Evolutionary conservation across 2,888 invertebrate genomes (phyloP), one percentile per base, ranked within the genome.

Genomic region (Drosophila meridiana): DNA sequence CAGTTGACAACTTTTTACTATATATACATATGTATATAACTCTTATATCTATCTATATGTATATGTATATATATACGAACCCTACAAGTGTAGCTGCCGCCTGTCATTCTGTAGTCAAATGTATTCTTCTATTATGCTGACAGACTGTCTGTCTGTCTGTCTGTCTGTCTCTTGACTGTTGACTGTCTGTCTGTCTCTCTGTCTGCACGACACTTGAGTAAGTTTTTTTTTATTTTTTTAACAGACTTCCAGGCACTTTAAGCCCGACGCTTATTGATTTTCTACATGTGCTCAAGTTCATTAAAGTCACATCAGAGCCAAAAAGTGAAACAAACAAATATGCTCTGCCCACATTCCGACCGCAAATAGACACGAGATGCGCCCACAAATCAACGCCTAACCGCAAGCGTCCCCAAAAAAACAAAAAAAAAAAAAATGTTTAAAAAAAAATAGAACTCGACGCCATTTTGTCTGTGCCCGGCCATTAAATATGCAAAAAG

Each of bases 301-400:
- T 88, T 88, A 87, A 86, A 88, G 87, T 81, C 87, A 82, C 89
- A 88, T 88, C 80, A 84, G 76, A 59, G 50, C 64, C 56, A 2
- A 40, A 40, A 47, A 68, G 55, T 28, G 32, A 63, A 60, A 65
- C 42, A 59, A 52, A 57, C 57, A 78, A 76, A 78, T 75, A 67
- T 75, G 32, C 71, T 11, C 45, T 65, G 60, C 56, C 77, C 74
- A 68, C 77, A 77, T 69, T 61, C 62, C 73, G 63, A 84, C 87
- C 87, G 60, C 87, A 88, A 88, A 88, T 88, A 88, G 77, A 88
- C 86, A 88, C 80, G 73, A 73, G 67, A 76, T 69, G 78, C 78
- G 83, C 85, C 87, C 85, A 85, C 86, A 86, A 87, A 86, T 88
- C 86, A 85, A 84, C 86, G 85, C 85, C 88, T 87, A 79, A 85